Conservation (phyloP, 2,113 vertebrate genomes). For the Toxotes chatareus region DNA sequence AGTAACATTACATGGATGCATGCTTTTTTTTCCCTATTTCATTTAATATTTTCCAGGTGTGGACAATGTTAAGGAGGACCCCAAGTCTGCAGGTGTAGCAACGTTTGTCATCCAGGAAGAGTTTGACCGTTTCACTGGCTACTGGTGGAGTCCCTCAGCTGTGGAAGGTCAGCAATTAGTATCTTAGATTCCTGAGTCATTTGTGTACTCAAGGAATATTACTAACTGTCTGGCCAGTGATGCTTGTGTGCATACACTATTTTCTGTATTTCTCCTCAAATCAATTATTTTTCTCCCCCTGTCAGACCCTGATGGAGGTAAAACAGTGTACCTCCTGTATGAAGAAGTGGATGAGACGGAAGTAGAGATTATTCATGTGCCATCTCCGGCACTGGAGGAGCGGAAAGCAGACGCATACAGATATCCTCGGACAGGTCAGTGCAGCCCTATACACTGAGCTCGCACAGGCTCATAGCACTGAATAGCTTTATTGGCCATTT, state of each 20-base stretch:
- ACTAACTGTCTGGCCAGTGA: neutral
- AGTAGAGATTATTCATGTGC: slow-evolving; percentile 96
- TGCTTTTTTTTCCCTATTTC: neutral
- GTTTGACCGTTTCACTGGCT: slow-evolving; percentile 97
- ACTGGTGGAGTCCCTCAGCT: slow-evolving; percentile 95
- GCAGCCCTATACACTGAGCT: neutral
- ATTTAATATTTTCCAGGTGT: slow-evolving; percentile 82
- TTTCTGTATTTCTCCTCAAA: neutral
- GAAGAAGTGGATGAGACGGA: slow-evolving; percentile 98
- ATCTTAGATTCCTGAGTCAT: neutral
- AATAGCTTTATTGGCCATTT: neutral
- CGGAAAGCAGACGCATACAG: slow-evolving; percentile 96
- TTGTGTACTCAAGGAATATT: neutral
- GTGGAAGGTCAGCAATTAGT: slow-evolving; percentile 86
- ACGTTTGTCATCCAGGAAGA: slow-evolving; percentile 99
- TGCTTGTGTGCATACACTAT: neutral
- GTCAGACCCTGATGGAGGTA: slow-evolving; percentile 87
- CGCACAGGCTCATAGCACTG: neutral
- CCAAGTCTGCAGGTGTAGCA: slow-evolving; percentile 95
- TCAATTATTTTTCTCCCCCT: neutral
- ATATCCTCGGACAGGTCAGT: slow-evolving; percentile 94
- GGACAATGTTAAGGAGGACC: slow-evolving; percentile 93
- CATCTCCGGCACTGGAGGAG: slow-evolving; percentile 94
- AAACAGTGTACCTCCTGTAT: slow-evolving; percentile 90
- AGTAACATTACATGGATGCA: neutral